These are phyloP conservation scores for Epistrophe eligans DNA, from an alignment of 2,888 invertebrate species.

Conservation along the genomic window DNA sequence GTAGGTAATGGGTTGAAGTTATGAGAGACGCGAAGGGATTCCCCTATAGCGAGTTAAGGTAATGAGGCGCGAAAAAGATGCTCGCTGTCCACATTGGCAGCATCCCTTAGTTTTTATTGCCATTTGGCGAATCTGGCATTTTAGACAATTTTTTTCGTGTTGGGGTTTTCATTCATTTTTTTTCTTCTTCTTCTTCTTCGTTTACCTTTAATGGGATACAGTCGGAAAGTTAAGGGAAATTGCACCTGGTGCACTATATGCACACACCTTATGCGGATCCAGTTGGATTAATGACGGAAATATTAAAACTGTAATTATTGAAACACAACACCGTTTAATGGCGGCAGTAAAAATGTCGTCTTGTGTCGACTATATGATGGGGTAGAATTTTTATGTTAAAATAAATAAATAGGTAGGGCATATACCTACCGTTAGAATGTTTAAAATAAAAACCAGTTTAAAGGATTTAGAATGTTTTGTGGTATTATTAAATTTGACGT, in stretches of 20 bases:
- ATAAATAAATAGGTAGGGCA: background rate
- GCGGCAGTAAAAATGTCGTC: constrained; percentile 64
- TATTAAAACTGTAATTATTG: constrained; percentile 75
- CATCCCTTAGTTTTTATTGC: constrained; percentile 68
- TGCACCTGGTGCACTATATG: constrained; percentile 64
- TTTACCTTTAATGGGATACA: constrained; percentile 37
- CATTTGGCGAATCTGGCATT: constrained; percentile 69
- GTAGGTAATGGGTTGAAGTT: constrained; percentile 59
- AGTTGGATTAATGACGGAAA: constrained; percentile 65
- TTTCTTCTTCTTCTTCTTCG: background rate
- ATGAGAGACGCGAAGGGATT: constrained; percentile 22
- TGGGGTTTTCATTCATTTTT: constrained; percentile 13
- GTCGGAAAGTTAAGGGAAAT: constrained; percentile 22
- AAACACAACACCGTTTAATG: constrained; percentile 70
- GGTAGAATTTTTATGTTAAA: constrained; percentile 1
- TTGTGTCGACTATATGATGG: background rate
- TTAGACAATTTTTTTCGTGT: constrained; percentile 49
- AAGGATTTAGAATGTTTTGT: constrained; percentile 22
- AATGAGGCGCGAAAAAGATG: constrained; percentile 75
- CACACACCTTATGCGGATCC: constrained; percentile 48
- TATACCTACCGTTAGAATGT: background rate
- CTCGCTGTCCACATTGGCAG: constrained; percentile 41
- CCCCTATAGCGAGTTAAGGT: constrained; percentile 64
- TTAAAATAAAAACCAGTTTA: constrained; percentile 33
- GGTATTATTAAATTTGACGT: constrained; percentile 34